phyloP scores from a whole-genome alignment of 2,888 invertebrate species.

The Ectropis crepuscularia region DNA sequence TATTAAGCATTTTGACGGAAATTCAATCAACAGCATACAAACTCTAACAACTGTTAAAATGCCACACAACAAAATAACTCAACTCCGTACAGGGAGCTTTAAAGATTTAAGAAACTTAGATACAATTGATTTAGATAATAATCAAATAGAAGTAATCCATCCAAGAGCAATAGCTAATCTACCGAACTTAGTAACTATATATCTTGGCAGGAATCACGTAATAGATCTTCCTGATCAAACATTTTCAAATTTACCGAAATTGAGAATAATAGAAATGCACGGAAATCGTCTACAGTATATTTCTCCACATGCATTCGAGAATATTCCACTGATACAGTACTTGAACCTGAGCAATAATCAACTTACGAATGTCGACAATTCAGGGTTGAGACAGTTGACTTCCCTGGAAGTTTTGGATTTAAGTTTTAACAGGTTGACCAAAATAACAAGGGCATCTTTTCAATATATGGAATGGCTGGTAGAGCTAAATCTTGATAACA shows the following conservation, averaged over 20 bases:
- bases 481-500: constrained; percentile 93
- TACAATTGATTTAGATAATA: constrained; percentile 91
- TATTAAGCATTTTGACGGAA: constrained; percentile 88
- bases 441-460: constrained; percentile 88
- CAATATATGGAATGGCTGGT: constrained; percentile 94
- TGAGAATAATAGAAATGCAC: constrained; percentile 91
- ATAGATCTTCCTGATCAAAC: constrained; percentile 90
- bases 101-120: constrained; percentile 88
- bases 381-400: constrained; percentile 89
- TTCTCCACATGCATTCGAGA: constrained; percentile 90
- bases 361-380: constrained; percentile 89
- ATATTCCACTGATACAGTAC: constrained; percentile 91
- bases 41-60: constrained; percentile 89
- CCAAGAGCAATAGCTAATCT: constrained; percentile 89
- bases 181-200: constrained; percentile 88
- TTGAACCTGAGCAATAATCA: constrained; percentile 94
- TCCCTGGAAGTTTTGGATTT: constrained; percentile 94
- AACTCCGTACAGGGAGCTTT: constrained; percentile 89
- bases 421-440: constrained; percentile 90
- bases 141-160: constrained; percentile 90
- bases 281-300: constrained; percentile 91
- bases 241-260: constrained; percentile 90
- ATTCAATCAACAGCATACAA: constrained; percentile 88
- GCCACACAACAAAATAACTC: constrained; percentile 90
- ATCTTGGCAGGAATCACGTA: constrained; percentile 89